Percentiles rank a stretch among this genome's conserved stretches.
phyloP scores from a whole-genome alignment of 2,797 vertebrate genomes.

The Diceros bicornis region DNA sequence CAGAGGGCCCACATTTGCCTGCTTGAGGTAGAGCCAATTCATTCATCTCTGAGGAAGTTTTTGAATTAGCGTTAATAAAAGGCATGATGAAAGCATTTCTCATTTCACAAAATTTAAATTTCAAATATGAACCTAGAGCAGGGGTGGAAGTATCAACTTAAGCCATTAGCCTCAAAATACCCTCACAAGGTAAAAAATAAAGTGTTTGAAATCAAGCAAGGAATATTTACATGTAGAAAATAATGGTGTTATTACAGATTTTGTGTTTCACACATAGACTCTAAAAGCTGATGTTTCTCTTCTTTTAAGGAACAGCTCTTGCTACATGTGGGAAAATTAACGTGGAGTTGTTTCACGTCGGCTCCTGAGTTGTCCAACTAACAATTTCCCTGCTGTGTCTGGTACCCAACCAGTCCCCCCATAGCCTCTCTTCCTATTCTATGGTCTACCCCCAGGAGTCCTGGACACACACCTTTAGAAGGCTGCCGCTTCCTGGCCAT shows the following conservation, averaged over 20 bases:
- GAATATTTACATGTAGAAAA: not conserved
- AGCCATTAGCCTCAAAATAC: not conserved
- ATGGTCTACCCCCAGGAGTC: accelerated
- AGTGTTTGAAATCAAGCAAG: not conserved
- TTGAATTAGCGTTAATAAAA: slow-evolving; percentile 76
- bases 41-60: slow-evolving; percentile 73
- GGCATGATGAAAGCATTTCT: slow-evolving; percentile 73
- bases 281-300: not conserved
- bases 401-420: accelerated
- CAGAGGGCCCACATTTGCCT: not conserved
- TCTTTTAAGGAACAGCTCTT: not conserved
- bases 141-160: not conserved
- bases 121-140: slow-evolving; percentile 71
- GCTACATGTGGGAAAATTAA: accelerated
- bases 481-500: not conserved
- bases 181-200: not conserved
- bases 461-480: not conserved
- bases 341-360: accelerated
- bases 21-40: accelerated
- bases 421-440: accelerated
- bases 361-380: not conserved
- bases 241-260: accelerated
- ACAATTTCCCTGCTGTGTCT: not conserved
- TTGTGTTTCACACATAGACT: not conserved
- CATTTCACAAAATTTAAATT: slow-evolving; percentile 69